Conservation (phyloP, 2,113 vertebrate genomes). For the Callospermophilus lateralis region DNA sequence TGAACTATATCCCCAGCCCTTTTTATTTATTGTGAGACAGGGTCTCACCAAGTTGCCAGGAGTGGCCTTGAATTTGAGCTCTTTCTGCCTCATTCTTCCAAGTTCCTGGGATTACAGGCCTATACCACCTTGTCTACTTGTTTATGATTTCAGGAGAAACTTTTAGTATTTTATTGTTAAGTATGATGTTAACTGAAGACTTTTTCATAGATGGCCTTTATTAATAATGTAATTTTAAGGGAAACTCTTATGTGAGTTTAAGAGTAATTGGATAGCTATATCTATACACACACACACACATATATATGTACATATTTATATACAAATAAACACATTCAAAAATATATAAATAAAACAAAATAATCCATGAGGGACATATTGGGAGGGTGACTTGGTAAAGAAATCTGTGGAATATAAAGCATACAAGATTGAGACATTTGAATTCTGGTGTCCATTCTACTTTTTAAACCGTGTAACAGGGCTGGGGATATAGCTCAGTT, state of each 20-base stretch:
- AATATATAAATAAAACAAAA: background rate
- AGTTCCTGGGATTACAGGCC: too few relatives aligned
- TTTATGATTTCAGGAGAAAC: too few relatives aligned
- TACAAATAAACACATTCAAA: too few relatives aligned
- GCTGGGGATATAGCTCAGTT: too few relatives aligned
- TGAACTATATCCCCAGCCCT: too few relatives aligned
- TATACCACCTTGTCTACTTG: too few relatives aligned
- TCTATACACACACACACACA: too few relatives aligned
- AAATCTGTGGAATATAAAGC: conserved; percentile 42
- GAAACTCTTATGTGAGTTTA: conserved; percentile 1
- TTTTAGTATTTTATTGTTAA: background rate
- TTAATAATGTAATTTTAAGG: conserved; percentile 18
- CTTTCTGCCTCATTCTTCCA: too few relatives aligned
- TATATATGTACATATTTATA: too few relatives aligned
- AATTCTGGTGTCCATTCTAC: background rate
- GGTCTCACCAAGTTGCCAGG: too few relatives aligned
- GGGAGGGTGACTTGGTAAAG: background rate
- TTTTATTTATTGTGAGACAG: too few relatives aligned
- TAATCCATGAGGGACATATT: background rate
- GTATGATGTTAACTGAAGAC: background rate
- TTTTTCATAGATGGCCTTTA: background rate
- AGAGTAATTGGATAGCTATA: background rate
- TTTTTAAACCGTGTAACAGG: background rate
- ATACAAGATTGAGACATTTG: background rate
- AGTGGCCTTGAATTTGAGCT: too few relatives aligned